Evolutionary conservation across 2,797 vertebrate genomes (phyloP).

Genomic region (Channa striata): DNA sequence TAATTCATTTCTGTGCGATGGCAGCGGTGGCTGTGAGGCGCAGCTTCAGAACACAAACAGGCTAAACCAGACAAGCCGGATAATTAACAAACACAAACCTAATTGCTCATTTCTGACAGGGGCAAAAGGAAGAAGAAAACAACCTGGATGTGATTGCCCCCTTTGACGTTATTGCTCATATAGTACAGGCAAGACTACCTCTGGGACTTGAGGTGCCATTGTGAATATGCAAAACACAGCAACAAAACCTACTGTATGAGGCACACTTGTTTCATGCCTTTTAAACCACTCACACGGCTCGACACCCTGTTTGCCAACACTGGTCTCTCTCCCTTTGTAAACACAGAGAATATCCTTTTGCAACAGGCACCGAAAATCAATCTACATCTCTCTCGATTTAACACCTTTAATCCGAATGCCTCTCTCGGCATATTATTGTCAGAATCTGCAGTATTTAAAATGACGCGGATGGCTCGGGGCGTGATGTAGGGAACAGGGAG

Average conservation of each 20-base stretch:
- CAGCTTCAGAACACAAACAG: slow-evolving; percentile 84
- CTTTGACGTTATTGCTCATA: slow-evolving; percentile 73
- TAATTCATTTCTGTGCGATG: slow-evolving; percentile 81
- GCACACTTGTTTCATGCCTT: slow-evolving; percentile 63
- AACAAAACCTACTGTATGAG: slow-evolving; percentile 64
- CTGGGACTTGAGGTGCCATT: slow-evolving; percentile 69
- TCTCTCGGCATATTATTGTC: slow-evolving; percentile 33
- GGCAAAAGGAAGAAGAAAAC: slow-evolving; percentile 86
- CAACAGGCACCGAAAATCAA: slow-evolving; percentile 62
- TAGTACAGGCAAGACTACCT: slow-evolving; percentile 63
- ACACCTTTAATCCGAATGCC: slow-evolving; percentile 58
- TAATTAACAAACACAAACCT: slow-evolving; percentile 90
- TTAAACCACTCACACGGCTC: slow-evolving; percentile 62
- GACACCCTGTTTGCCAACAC: slow-evolving; percentile 68
- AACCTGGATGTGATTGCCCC: slow-evolving; percentile 83
- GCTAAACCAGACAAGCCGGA: slow-evolving; percentile 85
- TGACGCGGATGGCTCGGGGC: slow-evolving; percentile 2
- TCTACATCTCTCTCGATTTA: slow-evolving; percentile 56
- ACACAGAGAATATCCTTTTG: slow-evolving; percentile 64
- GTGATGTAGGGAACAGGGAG: background rate
- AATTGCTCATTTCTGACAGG: slow-evolving; percentile 89
- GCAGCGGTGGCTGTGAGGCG: slow-evolving; percentile 82
- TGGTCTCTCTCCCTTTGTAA: slow-evolving; percentile 66
- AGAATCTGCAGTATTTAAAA: slow-evolving; percentile 22
- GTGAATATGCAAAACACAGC: slow-evolving; percentile 69